A percentile compares a stretch with the other conserved stretches of the same genome.
Evolutionary conservation across 2,797 vertebrate species (phyloP).

Genomic region (Natrix natrix): DNA sequence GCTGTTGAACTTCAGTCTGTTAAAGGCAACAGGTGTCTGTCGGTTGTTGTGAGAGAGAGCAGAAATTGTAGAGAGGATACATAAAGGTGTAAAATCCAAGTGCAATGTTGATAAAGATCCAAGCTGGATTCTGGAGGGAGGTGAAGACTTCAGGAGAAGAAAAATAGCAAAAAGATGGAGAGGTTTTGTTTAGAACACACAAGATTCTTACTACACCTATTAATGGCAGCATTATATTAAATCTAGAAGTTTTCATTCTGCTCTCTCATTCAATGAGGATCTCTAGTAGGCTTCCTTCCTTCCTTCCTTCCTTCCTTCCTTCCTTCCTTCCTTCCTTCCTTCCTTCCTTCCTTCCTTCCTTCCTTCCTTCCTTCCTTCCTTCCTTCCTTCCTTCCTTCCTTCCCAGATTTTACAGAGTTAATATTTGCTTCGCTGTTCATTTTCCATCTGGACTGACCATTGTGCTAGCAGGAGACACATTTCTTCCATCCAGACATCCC

Average conservation of each 20-base stretch:
- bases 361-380: not conserved
- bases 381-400: not conserved
- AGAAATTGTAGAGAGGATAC: not conserved
- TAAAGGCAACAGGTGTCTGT: not conserved
- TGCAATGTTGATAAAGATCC: not conserved
- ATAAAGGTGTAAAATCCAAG: not conserved
- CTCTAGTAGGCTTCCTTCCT: not conserved
- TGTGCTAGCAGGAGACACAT: not conserved
- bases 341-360: not conserved
- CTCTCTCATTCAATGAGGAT: not conserved
- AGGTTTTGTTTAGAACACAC: not conserved
- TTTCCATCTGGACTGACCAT: not conserved
- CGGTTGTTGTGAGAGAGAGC: not conserved
- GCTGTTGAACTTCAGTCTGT: not conserved
- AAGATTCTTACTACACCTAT: not conserved
- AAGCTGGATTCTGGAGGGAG: not conserved
- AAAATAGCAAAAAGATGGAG: not conserved
- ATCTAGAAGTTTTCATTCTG: not conserved
- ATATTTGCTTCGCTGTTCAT: not conserved
- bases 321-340: not conserved
- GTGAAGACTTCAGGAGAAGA: not conserved
- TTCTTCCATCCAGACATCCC: not conserved
- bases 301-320: not conserved
- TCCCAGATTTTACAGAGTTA: not conserved
- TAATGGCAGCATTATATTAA: not conserved